Evolutionary conservation across 2,113 vertebrate species (phyloP).

Genomic region (Pelodiscus sinensis): DNA sequence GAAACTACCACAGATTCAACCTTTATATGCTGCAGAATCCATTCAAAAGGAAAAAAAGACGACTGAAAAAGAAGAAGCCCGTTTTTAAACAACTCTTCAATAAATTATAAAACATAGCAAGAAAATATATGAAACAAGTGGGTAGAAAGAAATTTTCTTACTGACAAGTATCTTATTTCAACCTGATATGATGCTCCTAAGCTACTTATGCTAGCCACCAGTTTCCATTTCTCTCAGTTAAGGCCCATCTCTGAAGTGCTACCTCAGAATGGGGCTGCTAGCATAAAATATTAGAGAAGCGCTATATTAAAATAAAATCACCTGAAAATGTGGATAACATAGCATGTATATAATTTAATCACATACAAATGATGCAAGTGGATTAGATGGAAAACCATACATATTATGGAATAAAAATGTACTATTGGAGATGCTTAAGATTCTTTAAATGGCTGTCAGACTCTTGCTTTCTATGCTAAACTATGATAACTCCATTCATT

Average conservation of each 20-base stretch:
- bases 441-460: background rate
- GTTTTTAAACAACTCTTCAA: background rate
- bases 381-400: background rate
- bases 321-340: background rate
- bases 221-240: background rate
- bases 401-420: background rate
- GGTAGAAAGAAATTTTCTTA: background rate
- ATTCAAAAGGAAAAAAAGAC: background rate
- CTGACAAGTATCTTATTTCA: background rate
- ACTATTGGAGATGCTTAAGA: background rate
- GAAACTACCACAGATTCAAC: background rate
- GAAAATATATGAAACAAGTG: background rate
- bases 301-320: background rate
- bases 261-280: background rate
- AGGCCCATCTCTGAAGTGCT: background rate
- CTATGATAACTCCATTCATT: background rate
- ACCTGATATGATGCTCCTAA: background rate
- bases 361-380: background rate
- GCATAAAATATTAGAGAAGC: background rate
- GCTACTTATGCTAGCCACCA: background rate
- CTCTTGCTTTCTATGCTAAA: background rate
- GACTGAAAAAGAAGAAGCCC: background rate
- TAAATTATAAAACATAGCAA: background rate
- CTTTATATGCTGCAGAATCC: background rate
- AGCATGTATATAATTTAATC: background rate